Conservation (phyloP, 2,113 vertebrate genomes). For the Bagarius yarrelli region DNA sequence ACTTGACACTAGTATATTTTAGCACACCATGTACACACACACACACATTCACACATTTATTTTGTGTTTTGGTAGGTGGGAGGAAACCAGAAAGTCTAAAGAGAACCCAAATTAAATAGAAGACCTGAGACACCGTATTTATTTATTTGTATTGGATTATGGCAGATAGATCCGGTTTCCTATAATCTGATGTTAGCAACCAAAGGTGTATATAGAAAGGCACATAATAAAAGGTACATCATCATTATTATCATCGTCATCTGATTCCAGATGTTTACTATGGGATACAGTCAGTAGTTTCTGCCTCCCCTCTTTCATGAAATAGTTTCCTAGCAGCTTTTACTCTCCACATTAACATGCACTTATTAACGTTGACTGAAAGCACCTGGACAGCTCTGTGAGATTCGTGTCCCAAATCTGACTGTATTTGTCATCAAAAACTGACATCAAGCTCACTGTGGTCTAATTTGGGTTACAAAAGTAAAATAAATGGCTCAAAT, state of each 20-base stretch:
- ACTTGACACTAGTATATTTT: too few relatives aligned
- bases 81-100: not conserved
- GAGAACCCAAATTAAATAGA: not conserved
- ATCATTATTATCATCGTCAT: constrained; percentile 27
- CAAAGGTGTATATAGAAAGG: not conserved
- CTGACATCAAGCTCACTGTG: constrained; percentile 49
- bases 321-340: not conserved
- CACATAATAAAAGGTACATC: too few relatives aligned
- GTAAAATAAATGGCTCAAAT: constrained; percentile 42
- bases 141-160: constrained; percentile 15
- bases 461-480: constrained; percentile 62
- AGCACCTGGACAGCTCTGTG: constrained; percentile 34
- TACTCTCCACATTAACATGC: not conserved
- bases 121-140: not conserved
- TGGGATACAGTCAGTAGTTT: not conserved
- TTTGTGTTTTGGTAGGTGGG: not conserved
- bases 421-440: constrained; percentile 50
- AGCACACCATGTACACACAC: not conserved
- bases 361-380: constrained; percentile 34
- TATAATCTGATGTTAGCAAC: constrained; percentile 10
- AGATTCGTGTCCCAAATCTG: constrained; percentile 10
- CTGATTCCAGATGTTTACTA: constrained; percentile 43
- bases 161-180: constrained; percentile 24
- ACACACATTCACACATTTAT: not conserved
- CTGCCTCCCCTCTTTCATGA: constrained; percentile 17